Evolutionary conservation across 2,797 vertebrate genomes (phyloP).

Genomic region (Remorina albescens): DNA sequence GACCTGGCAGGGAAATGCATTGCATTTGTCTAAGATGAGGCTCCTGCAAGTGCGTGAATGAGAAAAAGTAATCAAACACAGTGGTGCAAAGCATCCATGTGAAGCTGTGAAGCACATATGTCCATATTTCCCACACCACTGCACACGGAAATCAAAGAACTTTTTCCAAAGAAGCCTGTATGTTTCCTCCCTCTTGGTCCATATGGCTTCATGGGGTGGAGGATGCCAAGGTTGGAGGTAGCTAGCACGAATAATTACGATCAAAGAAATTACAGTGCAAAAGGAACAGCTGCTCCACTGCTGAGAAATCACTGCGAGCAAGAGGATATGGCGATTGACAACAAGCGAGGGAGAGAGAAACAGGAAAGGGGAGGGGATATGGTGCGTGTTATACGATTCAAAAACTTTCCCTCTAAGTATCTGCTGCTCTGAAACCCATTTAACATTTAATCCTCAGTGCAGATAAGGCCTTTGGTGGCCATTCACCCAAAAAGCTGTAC

Average conservation of each 20-base stretch:
- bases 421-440: constrained; percentile 64
- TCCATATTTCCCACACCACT: constrained; percentile 67
- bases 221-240: constrained; percentile 77
- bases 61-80: constrained; percentile 66
- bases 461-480: constrained; percentile 68
- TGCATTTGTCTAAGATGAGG: constrained; percentile 58
- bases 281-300: constrained; percentile 80
- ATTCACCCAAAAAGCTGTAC: constrained; percentile 69
- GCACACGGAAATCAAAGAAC: constrained; percentile 75
- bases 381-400: constrained; percentile 38
- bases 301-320: constrained; percentile 77
- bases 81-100: constrained; percentile 49
- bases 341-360: constrained; percentile 28
- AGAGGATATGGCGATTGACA: constrained; percentile 50
- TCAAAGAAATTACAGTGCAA: constrained; percentile 81
- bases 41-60: constrained; percentile 45
- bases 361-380: constrained; percentile 63
- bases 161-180: constrained; percentile 59
- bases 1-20: constrained; percentile 57
- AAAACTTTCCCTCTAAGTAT: constrained; percentile 69
- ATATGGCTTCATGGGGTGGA: constrained; percentile 73
- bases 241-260: constrained; percentile 79
- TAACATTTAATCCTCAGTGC: constrained; percentile 71
- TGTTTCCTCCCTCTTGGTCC: constrained; percentile 64
- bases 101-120: constrained; percentile 71